Percentiles rank a stretch among this genome's conserved stretches.
Evolutionary conservation across 2,888 invertebrate genomes (phyloP).

Genomic region (Pyralis farinalis): DNA sequence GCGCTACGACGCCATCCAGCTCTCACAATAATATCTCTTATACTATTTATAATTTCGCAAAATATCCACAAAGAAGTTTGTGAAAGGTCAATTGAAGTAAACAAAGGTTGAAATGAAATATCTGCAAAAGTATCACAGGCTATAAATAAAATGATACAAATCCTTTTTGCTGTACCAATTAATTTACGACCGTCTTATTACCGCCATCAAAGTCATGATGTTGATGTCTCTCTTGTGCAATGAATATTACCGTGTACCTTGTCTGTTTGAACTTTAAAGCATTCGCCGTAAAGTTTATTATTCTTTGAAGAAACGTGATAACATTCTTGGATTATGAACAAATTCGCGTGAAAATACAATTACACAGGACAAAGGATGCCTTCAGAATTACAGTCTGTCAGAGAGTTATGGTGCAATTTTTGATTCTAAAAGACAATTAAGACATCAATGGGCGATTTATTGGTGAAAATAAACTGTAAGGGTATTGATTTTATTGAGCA

Average conservation of each 20-base stretch:
- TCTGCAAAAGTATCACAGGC: too few species aligned
- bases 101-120: too few species aligned
- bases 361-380: slow-evolving; percentile 2
- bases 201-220: slow-evolving; percentile 26
- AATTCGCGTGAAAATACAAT: slow-evolving; percentile 11
- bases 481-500: too few species aligned
- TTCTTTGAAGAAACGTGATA: slow-evolving; percentile 7
- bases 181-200: slow-evolving; percentile 23
- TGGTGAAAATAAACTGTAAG: too few species aligned
- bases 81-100: too few species aligned
- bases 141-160: too few species aligned
- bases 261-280: slow-evolving; percentile 14
- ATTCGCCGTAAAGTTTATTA: slow-evolving; percentile 12
- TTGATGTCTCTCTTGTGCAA: slow-evolving; percentile 30
- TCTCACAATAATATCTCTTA: too few species aligned
- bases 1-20: too few species aligned
- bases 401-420: background rate
- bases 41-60: too few species aligned
- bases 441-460: background rate
- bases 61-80: too few species aligned
- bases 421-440: background rate
- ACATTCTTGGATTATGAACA: slow-evolving; percentile 29
- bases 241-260: slow-evolving; percentile 10
- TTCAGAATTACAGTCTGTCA: background rate
- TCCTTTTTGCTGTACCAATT: too few species aligned